phyloP scores from a whole-genome alignment of 2,113 vertebrate genomes.

The Embiotoca jacksoni region DNA sequence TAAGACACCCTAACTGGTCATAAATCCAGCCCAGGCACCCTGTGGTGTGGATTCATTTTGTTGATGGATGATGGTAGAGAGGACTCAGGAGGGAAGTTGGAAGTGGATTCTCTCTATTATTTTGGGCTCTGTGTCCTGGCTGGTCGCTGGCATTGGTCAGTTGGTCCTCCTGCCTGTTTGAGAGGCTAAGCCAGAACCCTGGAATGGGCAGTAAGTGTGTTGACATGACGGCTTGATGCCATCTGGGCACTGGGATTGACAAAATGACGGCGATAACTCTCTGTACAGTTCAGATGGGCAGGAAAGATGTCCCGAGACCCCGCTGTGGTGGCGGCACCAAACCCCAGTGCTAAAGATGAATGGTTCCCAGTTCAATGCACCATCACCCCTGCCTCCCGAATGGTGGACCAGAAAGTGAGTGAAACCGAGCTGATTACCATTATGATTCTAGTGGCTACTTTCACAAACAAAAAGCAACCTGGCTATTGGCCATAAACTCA shows the following conservation, averaged over 20 bases:
- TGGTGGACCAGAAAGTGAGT: conserved; percentile 43
- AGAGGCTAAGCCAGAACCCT: conserved; percentile 73
- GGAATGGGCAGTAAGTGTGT: conserved; percentile 68
- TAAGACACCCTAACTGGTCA: conserved; percentile 48
- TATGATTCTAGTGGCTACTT: conserved; percentile 56
- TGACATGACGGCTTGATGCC: conserved; percentile 80
- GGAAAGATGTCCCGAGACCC: conserved; percentile 66
- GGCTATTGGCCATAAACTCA: conserved; percentile 66
- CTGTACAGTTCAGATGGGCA: conserved; percentile 64
- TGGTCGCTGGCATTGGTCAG: conserved; percentile 79
- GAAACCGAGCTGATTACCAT: conserved; percentile 57
- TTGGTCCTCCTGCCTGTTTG: conserved; percentile 56
- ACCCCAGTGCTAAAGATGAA: conserved; percentile 71
- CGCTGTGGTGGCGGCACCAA: conserved; percentile 70
- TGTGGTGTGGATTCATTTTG: conserved; percentile 70
- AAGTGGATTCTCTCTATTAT: conserved; percentile 73
- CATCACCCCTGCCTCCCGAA: conserved; percentile 67
- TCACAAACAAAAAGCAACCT: conserved; percentile 53
- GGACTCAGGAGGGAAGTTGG: conserved; percentile 72
- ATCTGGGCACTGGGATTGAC: conserved; percentile 79
- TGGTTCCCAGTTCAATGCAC: conserved; percentile 67
- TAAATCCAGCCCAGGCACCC: conserved; percentile 61
- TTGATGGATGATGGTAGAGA: conserved; percentile 70
- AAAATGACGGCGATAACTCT: conserved; percentile 65
- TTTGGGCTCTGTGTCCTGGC: conserved; percentile 69